Percentiles rank a stretch among this genome's conserved stretches.
Evolutionary conservation across 1,140 invertebrate genomes (phyloP).

Genomic region (Tribolium castaneum): DNA sequence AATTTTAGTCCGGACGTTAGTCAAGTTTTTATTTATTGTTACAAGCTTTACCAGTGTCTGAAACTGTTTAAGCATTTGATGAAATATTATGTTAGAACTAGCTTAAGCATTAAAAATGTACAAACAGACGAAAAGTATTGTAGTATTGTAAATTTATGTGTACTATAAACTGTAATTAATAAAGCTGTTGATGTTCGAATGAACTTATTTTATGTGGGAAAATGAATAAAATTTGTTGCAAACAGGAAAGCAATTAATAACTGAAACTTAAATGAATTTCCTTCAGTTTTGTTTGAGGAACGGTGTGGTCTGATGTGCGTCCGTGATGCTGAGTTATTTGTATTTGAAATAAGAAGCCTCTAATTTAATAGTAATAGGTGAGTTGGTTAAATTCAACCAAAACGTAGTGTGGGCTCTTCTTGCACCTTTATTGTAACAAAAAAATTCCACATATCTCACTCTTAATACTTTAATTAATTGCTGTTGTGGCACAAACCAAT

Average conservation of each 20-base stretch:
- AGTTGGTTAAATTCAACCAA: no score
- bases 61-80: not conserved
- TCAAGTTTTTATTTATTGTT: not conserved
- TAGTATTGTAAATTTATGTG: not conserved
- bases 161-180: not conserved
- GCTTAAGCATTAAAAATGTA: not conserved
- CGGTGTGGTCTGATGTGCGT: not conserved
- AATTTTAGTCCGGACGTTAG: not conserved
- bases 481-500: no score
- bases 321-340: not conserved
- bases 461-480: no score
- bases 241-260: slow-evolving; percentile 10
- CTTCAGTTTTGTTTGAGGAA: not conserved
- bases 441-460: no score
- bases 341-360: no score
- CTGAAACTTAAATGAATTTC: not conserved
- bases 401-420: no score
- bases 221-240: not conserved
- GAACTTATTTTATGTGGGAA: slow-evolving; percentile 1
- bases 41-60: not conserved
- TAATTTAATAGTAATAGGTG: not conserved
- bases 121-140: not conserved
- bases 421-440: no score
- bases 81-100: not conserved
- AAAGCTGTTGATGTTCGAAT: not conserved